phyloP scores from a whole-genome alignment of 2,888 invertebrate genomes.

The Synanthedon formicaeformis region DNA sequence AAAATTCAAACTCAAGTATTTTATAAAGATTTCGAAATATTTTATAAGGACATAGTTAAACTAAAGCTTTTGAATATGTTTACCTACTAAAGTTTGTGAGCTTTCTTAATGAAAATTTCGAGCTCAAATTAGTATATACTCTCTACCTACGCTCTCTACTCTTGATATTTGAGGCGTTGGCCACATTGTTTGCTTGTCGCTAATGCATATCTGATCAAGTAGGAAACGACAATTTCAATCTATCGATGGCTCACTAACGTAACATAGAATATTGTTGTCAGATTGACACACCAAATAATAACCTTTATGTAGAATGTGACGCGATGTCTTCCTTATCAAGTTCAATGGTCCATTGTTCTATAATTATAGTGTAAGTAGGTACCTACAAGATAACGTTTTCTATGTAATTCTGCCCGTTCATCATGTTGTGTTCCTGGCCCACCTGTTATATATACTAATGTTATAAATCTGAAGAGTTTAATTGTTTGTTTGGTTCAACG shows the following conservation, averaged over 20 bases:
- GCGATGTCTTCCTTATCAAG: constrained; percentile 4
- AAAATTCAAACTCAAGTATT: no score
- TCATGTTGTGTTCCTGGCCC: no score
- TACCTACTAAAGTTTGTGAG: no score
- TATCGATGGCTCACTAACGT: constrained; percentile 25
- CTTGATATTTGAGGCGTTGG: constrained; percentile 9
- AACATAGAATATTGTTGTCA: not conserved
- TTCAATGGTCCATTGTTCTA: constrained; percentile 1
- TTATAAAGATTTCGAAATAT: no score
- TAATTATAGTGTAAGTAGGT: no score
- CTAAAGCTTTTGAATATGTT: no score
- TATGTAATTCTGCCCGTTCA: no score
- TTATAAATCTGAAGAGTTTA: no score
- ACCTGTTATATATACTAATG: no score
- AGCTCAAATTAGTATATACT: not conserved
- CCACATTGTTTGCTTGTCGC: constrained; percentile 24
- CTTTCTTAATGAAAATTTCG: not conserved
- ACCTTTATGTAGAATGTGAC: not conserved
- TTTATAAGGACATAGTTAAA: no score
- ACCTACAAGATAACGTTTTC: no score
- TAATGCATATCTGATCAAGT: constrained; percentile 24
- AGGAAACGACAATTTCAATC: constrained; percentile 29
- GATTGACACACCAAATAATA: not conserved
- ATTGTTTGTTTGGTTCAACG: no score
- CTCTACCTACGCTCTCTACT: not conserved